phyloP scores from a whole-genome alignment of 2,888 invertebrate genomes.

The Drosophila rellima region DNA sequence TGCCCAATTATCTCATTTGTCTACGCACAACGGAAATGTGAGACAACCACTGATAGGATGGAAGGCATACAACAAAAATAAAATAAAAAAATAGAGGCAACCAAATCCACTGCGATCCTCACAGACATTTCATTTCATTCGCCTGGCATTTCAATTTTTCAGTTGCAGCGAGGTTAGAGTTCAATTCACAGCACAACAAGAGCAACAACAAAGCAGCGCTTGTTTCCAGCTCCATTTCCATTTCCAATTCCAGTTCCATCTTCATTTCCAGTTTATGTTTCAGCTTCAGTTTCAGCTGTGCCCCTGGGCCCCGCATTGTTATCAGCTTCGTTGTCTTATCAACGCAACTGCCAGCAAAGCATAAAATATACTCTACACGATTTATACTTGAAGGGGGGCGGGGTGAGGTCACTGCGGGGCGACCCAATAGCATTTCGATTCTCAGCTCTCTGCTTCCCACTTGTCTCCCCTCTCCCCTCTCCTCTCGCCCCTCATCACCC shows the following conservation, averaged over 20 bases:
- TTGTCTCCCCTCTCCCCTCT: background rate
- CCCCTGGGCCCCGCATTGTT: constrained; percentile 20
- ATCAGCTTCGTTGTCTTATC: constrained; percentile 61
- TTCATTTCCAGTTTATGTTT: background rate
- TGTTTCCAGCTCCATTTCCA: constrained; percentile 39
- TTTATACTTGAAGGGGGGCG: background rate
- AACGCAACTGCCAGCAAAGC: constrained; percentile 70
- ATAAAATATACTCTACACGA: constrained; percentile 55
- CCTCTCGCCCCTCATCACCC: constrained; percentile 6
- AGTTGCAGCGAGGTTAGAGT: constrained; percentile 44
- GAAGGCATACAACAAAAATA: background rate
- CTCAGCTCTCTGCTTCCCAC: constrained; percentile 16
- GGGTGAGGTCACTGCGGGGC: constrained; percentile 32
- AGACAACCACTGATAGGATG: constrained; percentile 44
- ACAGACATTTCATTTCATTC: constrained; percentile 75
- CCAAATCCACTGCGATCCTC: constrained; percentile 38
- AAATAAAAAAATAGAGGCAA: background rate
- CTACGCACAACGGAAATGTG: constrained; percentile 72
- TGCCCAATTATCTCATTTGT: constrained; percentile 83
- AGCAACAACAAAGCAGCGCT: constrained; percentile 25
- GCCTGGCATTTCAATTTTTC: constrained; percentile 61
- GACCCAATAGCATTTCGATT: constrained; percentile 27
- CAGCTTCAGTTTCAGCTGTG: background rate
- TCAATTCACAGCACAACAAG: constrained; percentile 7
- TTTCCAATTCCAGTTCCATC: background rate